Base-by-base conservation (phyloP, 1,140 invertebrate genomes). In the Saxidomus purpurata region DNA sequence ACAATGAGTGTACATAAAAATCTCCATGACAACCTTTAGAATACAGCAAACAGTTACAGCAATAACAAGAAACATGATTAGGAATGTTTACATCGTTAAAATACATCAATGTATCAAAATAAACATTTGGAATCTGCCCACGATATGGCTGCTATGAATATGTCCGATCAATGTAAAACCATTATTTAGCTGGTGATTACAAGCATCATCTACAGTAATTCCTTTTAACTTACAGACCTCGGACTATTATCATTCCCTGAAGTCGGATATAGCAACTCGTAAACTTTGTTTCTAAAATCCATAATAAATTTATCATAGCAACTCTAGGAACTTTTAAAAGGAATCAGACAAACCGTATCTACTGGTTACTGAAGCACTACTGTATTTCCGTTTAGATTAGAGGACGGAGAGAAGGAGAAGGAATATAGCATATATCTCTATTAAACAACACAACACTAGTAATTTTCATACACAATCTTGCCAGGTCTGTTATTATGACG, bases 11-110 rank as follows among this genome's bases (percentile, higher is more conserved):
- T 28, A 63, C 25, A 63, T 63, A 63, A 63, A 1, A 63, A 63
- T 71, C 17, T 71, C 15, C 67, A 71, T n/a, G 34, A 40, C 63
- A 67, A 31, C 63, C 63, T 67, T 8, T 31, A 13, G 31, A 34
- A 67, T 36, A 36, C 13, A 28, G 34, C n/a, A 61, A 61, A 61
- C 9, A 13, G 59, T 61, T 67, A 67, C 9, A 67, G 61, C 31
- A 34, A 67, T 31, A 17, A 19, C 19, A 19, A 22, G 15, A 71
- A 17, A 28, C 28, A 38, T 38, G 25, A 71, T 38, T 19, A 71
- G 67, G 67, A 71, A 71, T 71, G 67, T 71, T 71, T 71, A 36
- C 15, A 63, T 63, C 59, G 15, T 63, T 28, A 63, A 63, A 63
- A 63, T 63, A 63, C 25, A 63, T n/a, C n/a, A n/a, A 63, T 1